Evolutionary conservation across 2,797 vertebrate species (phyloP), one percentile per base, ranked within the genome.

Genomic region (Rachycentron canadum): DNA sequence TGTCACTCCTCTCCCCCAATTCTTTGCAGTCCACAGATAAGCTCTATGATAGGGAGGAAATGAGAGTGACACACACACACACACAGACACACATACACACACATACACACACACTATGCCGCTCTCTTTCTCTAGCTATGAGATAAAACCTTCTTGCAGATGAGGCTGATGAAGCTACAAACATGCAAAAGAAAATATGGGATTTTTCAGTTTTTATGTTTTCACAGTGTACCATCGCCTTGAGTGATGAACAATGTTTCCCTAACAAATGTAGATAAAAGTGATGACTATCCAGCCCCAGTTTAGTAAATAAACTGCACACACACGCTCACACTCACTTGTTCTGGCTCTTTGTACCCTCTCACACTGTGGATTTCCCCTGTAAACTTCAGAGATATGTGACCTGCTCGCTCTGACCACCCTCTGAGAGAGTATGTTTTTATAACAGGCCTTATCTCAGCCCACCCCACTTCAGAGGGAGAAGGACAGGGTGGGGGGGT

Each of bases 1-100:
- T 86, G 76, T 83, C 90, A 87, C 87, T 70, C 75, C 82, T 63
- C 78, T 64, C 74, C 40, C 71, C 38, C 82, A 80, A 88, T 92
- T 88, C 86, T 82, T 90, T 43, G 73, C 85, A 77, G 80, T 87
- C 84, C 82, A 72, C 23, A 87, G 82, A 90, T 91, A 84, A 91
- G 76, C 89, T 83, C 76, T 45, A 0, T 59, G 90, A 92, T 88
- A 78, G 79, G 66, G 76, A 81, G 89, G 81, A 90, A 88, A 86
- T 86, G 57, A 82, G 81, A 70, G 40, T 11, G 0, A 62, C 78
- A 81, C 66, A 68, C 63, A 75, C 7, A 56, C 61, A 64, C 69
- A 75, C 56, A 69, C 58, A 30, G 34, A 76, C 58, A 30, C 40
- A 78, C n/a, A n/a, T n/a, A n/a, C n/a, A 32, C 28, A 45, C 40